Evolutionary conservation across 2,888 invertebrate genomes (phyloP).

Genomic region (Portevinia maculata): DNA sequence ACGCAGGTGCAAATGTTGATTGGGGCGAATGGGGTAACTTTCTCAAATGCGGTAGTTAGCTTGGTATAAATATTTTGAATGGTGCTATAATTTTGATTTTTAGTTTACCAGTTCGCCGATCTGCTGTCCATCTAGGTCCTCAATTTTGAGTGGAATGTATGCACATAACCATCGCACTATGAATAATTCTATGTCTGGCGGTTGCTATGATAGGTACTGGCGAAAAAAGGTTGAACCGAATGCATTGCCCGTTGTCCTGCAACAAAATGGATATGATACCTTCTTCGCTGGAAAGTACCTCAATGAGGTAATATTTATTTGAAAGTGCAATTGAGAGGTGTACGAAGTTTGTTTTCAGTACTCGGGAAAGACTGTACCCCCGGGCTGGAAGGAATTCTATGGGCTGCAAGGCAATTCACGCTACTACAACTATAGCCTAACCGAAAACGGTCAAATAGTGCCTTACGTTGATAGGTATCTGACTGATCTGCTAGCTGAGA

Average conservation of each 20-base stretch:
- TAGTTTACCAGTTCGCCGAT: slow-evolving; percentile 93
- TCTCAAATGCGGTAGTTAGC: slow-evolving; percentile 87
- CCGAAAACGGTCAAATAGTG: slow-evolving; percentile 89
- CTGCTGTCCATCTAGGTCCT: slow-evolving; percentile 95
- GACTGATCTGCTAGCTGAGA: slow-evolving; percentile 89
- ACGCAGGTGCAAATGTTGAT: slow-evolving; percentile 86
- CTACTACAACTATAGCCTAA: slow-evolving; percentile 95
- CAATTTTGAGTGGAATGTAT: slow-evolving; percentile 92
- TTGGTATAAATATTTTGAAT: neutral
- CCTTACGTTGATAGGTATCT: slow-evolving; percentile 89
- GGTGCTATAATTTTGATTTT: slow-evolving; percentile 19
- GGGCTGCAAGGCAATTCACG: slow-evolving; percentile 95
- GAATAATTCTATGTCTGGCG: slow-evolving; percentile 91
- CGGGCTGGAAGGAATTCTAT: slow-evolving; percentile 94
- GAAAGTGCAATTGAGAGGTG: neutral
- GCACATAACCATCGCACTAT: slow-evolving; percentile 91
- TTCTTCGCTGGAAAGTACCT: slow-evolving; percentile 98
- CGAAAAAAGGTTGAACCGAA: slow-evolving; percentile 85
- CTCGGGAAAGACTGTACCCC: slow-evolving; percentile 86
- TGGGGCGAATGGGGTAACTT: slow-evolving; percentile 87
- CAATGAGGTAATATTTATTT: slow-evolving; percentile 87
- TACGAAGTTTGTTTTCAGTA: slow-evolving; percentile 57
- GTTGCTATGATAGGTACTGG: slow-evolving; percentile 90
- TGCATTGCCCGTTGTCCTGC: slow-evolving; percentile 88
- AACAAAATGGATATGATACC: slow-evolving; percentile 88